Base-by-base conservation (phyloP, 1,140 invertebrate genomes). In the Solen grandis region DNA sequence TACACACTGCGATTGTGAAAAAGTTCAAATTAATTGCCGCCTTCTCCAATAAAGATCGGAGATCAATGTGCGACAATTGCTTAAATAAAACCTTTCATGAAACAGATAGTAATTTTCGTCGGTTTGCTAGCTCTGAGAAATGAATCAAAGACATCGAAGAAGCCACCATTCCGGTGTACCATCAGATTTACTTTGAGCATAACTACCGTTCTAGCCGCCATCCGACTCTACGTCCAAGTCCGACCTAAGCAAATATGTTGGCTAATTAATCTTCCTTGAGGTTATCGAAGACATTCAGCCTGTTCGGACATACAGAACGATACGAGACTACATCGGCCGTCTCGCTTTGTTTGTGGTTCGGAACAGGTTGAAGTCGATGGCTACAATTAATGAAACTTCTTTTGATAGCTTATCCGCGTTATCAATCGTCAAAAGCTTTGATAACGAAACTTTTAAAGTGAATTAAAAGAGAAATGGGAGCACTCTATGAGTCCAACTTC, bases 1-100 rank as follows among this genome's bases (percentile, higher is more conserved):
- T 76, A 59, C 62, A 66, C 60, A 76, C 50, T 25, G 54, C 35
- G 46, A 66, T 66, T 68, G 75, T 68, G 41, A 60, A 78, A 78
- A 60, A 66, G 54, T 69, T 66, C 52, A 78, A 78, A 69, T 78
- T 78, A 78, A 78, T 78, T 78, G 66, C 75, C 41, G 57, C 63
- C 62, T 33, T 59, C 35, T 57, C 63, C 75, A 78, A 78, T 78
- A 78, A 78, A 69, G 75, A 78, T 69, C 62, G 22, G 25, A 57
- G 36, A 69, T 78, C 75, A 69, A 78, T 78, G 54, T 46, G 41
- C 8, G 8, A 46, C 8, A 8, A 46, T 46, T 46, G 41, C 41
- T 19, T 46, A 46, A 46, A 46, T 46, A 46, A 46, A 46, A 46
- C 19, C 41, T 46, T 46, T 46, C 41, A 46, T 19, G 41, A 46